Percentiles rank a stretch among this genome's conserved stretches.
These are phyloP conservation scores for Cygnus buccinator DNA, from an alignment of 2,113 vertebrate genomes.

Conservation along the genomic window DNA sequence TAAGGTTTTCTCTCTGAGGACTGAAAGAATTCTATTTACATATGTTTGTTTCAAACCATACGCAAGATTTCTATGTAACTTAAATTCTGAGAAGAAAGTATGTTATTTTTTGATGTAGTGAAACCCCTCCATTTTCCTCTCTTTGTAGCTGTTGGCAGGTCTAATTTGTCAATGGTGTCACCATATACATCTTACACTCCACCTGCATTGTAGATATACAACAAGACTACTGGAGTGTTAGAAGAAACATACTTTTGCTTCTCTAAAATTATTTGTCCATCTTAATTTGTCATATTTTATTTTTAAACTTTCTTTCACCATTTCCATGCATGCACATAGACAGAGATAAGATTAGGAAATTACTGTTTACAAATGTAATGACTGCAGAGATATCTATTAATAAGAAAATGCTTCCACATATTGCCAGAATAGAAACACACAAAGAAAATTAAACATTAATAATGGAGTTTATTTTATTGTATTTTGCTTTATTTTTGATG, in stretches of 20 bases:
- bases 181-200: neutral
- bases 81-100: neutral
- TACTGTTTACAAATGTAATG: neutral
- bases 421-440: neutral
- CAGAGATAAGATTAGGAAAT: neutral
- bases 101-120: neutral
- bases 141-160: slow-evolving; percentile 12
- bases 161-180: slow-evolving; percentile 8
- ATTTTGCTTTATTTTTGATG: neutral
- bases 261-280: neutral
- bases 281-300: neutral
- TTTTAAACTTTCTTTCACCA: neutral
- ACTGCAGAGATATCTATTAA: neutral
- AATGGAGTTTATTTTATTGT: neutral
- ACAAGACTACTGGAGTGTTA: neutral
- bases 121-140: neutral
- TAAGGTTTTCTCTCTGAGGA: neutral
- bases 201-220: neutral
- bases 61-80: neutral
- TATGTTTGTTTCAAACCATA: neutral
- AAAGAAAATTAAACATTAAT: neutral
- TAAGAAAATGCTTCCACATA: neutral
- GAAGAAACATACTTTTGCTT: neutral
- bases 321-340: neutral
- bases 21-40: neutral